Evolutionary conservation across 2,797 vertebrate species (phyloP).

Genomic region (Fistularia commersonii): DNA sequence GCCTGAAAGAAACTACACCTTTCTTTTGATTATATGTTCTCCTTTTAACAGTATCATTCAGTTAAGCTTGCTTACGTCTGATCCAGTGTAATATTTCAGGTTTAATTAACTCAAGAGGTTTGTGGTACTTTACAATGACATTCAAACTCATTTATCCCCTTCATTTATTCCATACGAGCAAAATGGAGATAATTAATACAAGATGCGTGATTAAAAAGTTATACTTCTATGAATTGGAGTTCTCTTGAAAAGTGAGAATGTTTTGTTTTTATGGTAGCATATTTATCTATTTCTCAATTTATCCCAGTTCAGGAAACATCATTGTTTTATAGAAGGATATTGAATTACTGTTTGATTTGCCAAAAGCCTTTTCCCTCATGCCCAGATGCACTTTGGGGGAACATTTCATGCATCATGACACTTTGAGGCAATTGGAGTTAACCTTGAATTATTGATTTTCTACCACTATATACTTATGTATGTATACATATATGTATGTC

Average conservation of each 20-base stretch:
- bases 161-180: slow-evolving; percentile 20
- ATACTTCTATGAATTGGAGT: background rate
- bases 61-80: background rate
- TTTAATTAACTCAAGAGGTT: slow-evolving; percentile 36
- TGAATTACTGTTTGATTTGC: slow-evolving; percentile 55
- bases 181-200: slow-evolving; percentile 21
- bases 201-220: slow-evolving; percentile 25
- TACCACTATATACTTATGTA: slow-evolving; percentile 39
- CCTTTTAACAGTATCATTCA: background rate
- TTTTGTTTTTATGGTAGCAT: slow-evolving; percentile 9
- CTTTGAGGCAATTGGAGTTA: slow-evolving; percentile 52
- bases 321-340: slow-evolving; percentile 41
- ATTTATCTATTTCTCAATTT: slow-evolving; percentile 11
- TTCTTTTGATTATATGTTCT: background rate
- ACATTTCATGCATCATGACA: slow-evolving; percentile 15
- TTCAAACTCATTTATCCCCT: slow-evolving; percentile 23
- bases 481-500: slow-evolving; percentile 31
- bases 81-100: slow-evolving; percentile 13
- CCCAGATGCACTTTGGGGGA: slow-evolving; percentile 48
- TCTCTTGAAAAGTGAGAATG: background rate
- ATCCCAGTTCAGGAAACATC: slow-evolving; percentile 22
- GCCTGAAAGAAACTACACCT: background rate
- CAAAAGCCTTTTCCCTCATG: slow-evolving; percentile 66
- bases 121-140: slow-evolving; percentile 25
- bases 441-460: slow-evolving; percentile 72